Conservation (phyloP, 2,797 vertebrate species). For the Sebastes kiyomatsui region DNA sequence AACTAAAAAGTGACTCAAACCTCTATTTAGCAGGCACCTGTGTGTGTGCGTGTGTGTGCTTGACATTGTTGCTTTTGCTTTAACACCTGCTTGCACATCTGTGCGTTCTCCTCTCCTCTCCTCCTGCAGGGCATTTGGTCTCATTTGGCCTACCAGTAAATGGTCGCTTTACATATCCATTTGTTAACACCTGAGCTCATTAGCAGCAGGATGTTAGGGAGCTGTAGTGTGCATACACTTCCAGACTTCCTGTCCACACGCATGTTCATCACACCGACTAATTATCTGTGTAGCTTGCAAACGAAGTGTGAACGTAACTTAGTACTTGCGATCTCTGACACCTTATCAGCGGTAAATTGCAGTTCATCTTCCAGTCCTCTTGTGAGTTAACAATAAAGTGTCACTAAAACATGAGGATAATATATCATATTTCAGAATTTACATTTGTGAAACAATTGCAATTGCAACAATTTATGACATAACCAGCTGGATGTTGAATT, state of each 20-base stretch:
- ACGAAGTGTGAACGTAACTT: conserved; percentile 8
- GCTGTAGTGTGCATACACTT: not conserved
- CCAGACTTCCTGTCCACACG: conserved; percentile 22
- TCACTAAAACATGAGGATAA: not conserved
- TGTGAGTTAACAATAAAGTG: not conserved
- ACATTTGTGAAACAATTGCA: not conserved
- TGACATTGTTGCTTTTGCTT: conserved; percentile 23
- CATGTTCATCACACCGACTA: conserved; percentile 22
- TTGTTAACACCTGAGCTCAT: conserved; percentile 51
- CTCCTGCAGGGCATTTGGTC: conserved; percentile 3
- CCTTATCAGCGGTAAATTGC: not conserved
- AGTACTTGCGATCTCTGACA: conserved; percentile 23
- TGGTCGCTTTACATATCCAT: conserved; percentile 23
- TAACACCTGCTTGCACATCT: conserved; percentile 41
- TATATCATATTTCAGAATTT: not conserved
- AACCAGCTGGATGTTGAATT: not conserved
- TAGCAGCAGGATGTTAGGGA: conserved; percentile 30
- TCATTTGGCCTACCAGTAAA: not conserved
- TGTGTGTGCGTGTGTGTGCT: not conserved
- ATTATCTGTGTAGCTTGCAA: conserved; percentile 20
- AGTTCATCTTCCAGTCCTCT: not conserved
- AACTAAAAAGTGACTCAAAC: not conserved
- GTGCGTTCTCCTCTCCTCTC: not conserved
- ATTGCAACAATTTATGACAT: not conserved
- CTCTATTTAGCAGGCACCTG: not conserved